phyloP scores from a whole-genome alignment of 2,888 invertebrate genomes.

The Nomada ferruginata region DNA sequence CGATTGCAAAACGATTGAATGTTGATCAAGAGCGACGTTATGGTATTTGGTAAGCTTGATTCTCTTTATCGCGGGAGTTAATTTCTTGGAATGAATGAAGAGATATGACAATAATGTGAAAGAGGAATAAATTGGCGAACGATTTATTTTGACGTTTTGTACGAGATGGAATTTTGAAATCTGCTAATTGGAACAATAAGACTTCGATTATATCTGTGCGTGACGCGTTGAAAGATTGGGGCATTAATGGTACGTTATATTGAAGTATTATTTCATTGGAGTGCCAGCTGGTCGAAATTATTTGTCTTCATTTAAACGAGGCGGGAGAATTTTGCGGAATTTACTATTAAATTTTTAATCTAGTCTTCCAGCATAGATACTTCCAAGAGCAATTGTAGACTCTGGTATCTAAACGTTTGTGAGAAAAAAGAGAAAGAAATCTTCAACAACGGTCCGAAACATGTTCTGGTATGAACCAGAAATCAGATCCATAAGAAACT shows the following conservation, averaged over 20 bases:
- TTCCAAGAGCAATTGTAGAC: slow-evolving; percentile 38
- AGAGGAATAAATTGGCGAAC: background rate
- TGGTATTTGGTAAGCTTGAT: background rate
- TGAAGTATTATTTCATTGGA: slow-evolving; percentile 68
- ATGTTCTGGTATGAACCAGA: slow-evolving; percentile 51
- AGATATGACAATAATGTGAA: background rate
- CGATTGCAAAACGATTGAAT: background rate
- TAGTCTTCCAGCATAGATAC: slow-evolving; percentile 79
- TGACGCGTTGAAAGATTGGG: slow-evolving; percentile 52
- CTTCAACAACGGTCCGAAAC: slow-evolving; percentile 33
- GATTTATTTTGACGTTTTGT: background rate
- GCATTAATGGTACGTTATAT: slow-evolving; percentile 64
- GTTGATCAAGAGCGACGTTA: background rate
- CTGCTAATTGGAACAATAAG: background rate
- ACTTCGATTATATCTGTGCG: slow-evolving; percentile 28
- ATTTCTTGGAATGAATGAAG: background rate
- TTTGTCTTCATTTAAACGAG: slow-evolving; percentile 56
- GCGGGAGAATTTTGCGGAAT: slow-evolving; percentile 36
- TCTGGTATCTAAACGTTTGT: slow-evolving; percentile 27
- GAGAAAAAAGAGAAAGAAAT: slow-evolving; percentile 14
- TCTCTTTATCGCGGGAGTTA: background rate
- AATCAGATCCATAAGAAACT: slow-evolving; percentile 33
- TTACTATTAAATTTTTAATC: slow-evolving; percentile 74
- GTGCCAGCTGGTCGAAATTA: slow-evolving; percentile 51
- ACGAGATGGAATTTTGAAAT: background rate